Conservation (phyloP, 2,797 vertebrate genomes). For the Phyllotis vaccarum region DNA sequence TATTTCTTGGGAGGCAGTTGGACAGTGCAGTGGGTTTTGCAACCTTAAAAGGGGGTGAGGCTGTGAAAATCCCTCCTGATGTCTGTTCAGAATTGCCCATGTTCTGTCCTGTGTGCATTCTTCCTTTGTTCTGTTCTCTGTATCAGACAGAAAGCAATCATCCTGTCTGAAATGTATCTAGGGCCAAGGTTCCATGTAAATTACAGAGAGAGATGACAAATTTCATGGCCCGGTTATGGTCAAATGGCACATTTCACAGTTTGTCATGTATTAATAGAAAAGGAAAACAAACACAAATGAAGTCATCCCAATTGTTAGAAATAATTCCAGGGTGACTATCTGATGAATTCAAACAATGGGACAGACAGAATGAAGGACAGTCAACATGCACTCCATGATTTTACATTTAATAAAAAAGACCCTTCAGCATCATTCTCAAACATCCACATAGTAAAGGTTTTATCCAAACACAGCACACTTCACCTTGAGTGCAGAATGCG, state of each 20-base stretch:
- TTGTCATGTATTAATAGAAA: slow-evolving; percentile 86
- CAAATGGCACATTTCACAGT: slow-evolving; percentile 86
- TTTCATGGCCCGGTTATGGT: slow-evolving; percentile 82
- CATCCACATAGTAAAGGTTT: slow-evolving; percentile 43
- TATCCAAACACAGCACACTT: slow-evolving; percentile 60
- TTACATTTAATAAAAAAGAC: slow-evolving; percentile 84
- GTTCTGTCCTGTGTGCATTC: not conserved
- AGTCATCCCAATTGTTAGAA: slow-evolving; percentile 83
- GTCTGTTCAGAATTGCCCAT: slow-evolving; percentile 59
- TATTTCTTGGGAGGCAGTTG: slow-evolving; percentile 35
- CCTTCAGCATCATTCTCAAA: slow-evolving; percentile 69
- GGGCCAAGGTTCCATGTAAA: slow-evolving; percentile 81
- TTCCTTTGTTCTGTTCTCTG: slow-evolving; percentile 76
- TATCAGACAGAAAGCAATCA: slow-evolving; percentile 74
- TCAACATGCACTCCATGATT: slow-evolving; percentile 75
- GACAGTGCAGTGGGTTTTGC: slow-evolving; percentile 1
- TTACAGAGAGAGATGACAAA: slow-evolving; percentile 81
- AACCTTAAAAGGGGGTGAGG: not conserved
- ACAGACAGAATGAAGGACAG: slow-evolving; percentile 76
- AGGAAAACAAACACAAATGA: slow-evolving; percentile 87
- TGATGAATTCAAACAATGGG: slow-evolving; percentile 81
- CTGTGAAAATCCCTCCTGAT: slow-evolving; percentile 27
- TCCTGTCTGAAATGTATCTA: slow-evolving; percentile 64
- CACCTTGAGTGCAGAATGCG: slow-evolving; percentile 77
- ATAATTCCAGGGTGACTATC: slow-evolving; percentile 83